Conservation (phyloP, 2,797 vertebrate species). For the Bradypus variegatus region DNA sequence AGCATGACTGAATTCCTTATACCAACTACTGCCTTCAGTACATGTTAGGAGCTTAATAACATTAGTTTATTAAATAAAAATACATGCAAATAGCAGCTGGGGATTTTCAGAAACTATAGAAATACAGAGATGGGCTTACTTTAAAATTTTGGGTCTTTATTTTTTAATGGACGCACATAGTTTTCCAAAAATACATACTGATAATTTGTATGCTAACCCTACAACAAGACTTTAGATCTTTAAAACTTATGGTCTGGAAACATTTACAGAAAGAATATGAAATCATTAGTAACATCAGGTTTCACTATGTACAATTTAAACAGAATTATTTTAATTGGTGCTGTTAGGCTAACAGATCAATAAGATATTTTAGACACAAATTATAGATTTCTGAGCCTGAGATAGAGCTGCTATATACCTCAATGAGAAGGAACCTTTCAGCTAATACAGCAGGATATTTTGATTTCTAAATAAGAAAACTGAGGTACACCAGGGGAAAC, state of each 20-base stretch:
- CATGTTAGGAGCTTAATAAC: neutral
- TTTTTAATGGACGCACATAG: neutral
- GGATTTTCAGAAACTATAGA: neutral
- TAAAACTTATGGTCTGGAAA: neutral
- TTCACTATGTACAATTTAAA: neutral
- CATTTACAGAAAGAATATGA: too few species aligned
- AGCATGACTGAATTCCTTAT: neutral
- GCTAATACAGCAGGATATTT: neutral
- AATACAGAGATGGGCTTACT: neutral
- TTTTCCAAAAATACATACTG: neutral
- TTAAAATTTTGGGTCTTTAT: neutral
- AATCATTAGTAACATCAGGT: neutral
- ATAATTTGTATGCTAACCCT: neutral
- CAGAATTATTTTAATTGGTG: neutral
- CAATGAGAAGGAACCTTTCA: neutral
- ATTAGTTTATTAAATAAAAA: neutral
- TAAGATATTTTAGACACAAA: neutral
- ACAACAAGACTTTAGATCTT: neutral
- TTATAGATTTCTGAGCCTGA: neutral
- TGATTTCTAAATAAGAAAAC: neutral
- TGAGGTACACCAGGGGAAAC: neutral
- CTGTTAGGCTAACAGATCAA: neutral
- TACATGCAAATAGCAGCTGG: neutral
- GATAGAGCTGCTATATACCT: neutral
- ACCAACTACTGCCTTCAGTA: neutral